Evolutionary conservation across 2,113 vertebrate genomes (phyloP), one percentile per base, ranked within the genome.

Genomic region (Semicossyphus pulcher): DNA sequence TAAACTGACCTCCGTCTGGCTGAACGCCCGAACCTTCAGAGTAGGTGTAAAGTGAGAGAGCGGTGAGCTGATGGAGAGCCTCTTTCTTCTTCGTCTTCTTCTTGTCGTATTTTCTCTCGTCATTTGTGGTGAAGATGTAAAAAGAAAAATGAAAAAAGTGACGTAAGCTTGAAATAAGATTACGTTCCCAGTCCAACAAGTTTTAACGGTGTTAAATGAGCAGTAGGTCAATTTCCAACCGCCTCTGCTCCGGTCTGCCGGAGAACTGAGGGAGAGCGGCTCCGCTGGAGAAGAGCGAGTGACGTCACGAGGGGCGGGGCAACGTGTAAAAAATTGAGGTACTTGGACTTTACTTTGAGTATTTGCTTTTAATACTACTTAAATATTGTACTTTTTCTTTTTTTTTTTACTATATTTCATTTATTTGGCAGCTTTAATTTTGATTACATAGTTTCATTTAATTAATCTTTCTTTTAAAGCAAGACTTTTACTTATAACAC

Each of bases 1-100:
- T 64, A 48, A 62, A 83, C 81, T 57, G 60, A 90, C 87, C 87
- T 85, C 64, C 34, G 11, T 47, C 26, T 66, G 72, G 54, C 36
- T 42, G 57, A 18, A 21, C 49, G 61, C 63, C 53, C n/a, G 61
- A 57, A 34, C 16, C 60, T 68, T 44, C 73, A 4, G 42, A 68
- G 21, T 25, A 15, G 53, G 18, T 14, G 60, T 68, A 8, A 16
- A 52, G 62, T 51, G 56, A 39, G 10, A 4, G 15, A 7, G 34
- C 20, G 29, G 18, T 28, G 36, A 52, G 44, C 69, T 21, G 81
- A 74, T 67, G 75, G 48, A 54, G 67, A 69, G 18, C 31, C 65
- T 28, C 47, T 4, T 72, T 36, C 37, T 41, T 52, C 63, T 57
- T 29, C 34, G 3, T 51, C 29, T 70, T 45, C 53, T 36, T 36